These are phyloP conservation scores for Lycodopsis pacificus DNA, from an alignment of 2,797 vertebrate species.

Conservation along the genomic window DNA sequence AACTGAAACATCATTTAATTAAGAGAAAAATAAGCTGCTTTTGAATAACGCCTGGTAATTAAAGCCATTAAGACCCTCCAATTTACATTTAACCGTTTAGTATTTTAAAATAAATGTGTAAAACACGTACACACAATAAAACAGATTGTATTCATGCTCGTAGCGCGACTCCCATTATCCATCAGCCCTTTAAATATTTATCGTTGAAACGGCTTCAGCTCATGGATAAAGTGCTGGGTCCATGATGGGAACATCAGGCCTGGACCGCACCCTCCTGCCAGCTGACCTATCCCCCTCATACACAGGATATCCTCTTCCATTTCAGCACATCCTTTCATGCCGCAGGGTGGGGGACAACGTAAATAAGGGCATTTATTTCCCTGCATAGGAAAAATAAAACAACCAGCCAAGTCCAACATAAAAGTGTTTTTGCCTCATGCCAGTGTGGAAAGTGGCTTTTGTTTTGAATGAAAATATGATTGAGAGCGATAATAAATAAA, in stretches of 20 bases:
- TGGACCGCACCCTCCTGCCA: constrained; percentile 51
- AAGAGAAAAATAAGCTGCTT: constrained; percentile 18
- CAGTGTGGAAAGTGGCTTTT: not conserved
- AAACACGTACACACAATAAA: not conserved
- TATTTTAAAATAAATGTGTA: not conserved
- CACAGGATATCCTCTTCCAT: constrained; percentile 69
- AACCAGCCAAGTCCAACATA: not conserved
- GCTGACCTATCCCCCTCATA: constrained; percentile 20
- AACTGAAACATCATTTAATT: constrained; percentile 23
- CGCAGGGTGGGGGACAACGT: constrained; percentile 46
- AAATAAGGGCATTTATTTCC: constrained; percentile 47
- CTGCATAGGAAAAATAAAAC: not conserved
- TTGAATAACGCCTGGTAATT: constrained; percentile 28
- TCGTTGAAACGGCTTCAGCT: constrained; percentile 2
- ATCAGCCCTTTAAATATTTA: constrained; percentile 32
- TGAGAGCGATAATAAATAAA: not conserved
- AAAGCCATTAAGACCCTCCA: not conserved
- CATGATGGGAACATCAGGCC: not conserved
- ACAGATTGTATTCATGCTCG: not conserved
- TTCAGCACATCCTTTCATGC: constrained; percentile 40
- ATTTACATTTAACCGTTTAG: constrained; percentile 22
- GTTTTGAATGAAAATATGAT: not conserved
- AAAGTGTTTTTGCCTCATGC: not conserved
- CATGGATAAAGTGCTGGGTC: not conserved
- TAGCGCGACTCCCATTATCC: not conserved